phyloP scores from a whole-genome alignment of 2,797 vertebrate genomes.

The Hyperoplus immaculatus region DNA sequence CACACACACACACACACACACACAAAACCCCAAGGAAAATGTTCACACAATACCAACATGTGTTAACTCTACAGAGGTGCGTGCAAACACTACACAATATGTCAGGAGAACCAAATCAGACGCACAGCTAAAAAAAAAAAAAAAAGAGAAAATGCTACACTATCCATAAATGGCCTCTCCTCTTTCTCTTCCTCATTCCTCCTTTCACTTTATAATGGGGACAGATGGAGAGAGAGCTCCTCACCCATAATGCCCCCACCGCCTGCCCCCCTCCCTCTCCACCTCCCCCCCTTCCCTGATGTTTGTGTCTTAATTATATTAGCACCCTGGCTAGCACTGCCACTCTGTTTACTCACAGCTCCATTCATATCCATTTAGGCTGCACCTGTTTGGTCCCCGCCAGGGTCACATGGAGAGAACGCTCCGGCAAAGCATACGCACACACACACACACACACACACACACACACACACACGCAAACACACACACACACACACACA shows the following conservation, averaged over 20 bases:
- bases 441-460: conserved; percentile 35
- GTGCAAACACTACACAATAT: conserved; percentile 48
- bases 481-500: conserved; percentile 30
- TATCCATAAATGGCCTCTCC: conserved; percentile 27
- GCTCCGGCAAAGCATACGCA: conserved; percentile 61
- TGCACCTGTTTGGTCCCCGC: conserved; percentile 97
- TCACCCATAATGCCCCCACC: conserved; percentile 72
- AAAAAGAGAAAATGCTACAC: conserved; percentile 4
- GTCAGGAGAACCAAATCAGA: conserved; percentile 42
- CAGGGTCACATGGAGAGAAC: conserved; percentile 86
- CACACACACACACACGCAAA: conserved; percentile 74
- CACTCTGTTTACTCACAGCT: conserved; percentile 97
- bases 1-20: conserved; percentile 52
- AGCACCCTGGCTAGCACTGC: conserved; percentile 92
- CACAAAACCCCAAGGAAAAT: conserved; percentile 78
- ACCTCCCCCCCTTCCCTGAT: conserved; percentile 89
- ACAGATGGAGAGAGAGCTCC: conserved; percentile 94
- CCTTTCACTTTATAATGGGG: conserved; percentile 81
- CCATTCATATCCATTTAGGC: conserved; percentile 99
- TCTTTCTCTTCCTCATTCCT: conserved; percentile 45
- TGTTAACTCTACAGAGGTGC: conserved; percentile 55
- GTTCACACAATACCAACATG: conserved; percentile 77
- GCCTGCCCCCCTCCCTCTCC: conserved; percentile 36
- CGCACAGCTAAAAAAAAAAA: conserved; percentile 11
- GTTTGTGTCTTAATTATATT: conserved; percentile 98